phyloP scores from a whole-genome alignment of 92 coral and sea anemone genomes.

The Pocillopora grandis region DNA sequence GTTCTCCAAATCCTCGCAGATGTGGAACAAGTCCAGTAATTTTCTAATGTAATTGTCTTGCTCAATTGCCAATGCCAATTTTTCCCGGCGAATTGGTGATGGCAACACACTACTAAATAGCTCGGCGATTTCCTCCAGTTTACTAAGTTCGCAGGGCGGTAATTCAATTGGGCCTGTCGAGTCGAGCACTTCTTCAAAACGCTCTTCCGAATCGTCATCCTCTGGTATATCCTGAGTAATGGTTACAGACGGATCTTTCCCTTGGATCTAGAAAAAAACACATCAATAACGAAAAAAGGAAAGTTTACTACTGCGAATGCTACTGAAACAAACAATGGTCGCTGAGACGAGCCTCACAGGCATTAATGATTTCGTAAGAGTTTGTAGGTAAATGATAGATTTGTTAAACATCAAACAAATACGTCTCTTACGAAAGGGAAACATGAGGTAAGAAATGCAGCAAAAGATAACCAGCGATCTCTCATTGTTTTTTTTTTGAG shows the following conservation, averaged over 20 bases:
- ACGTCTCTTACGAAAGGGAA: not conserved
- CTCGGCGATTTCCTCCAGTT: slow-evolving; percentile 91
- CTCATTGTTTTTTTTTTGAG: too few relatives aligned
- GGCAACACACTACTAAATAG: slow-evolving; percentile 93
- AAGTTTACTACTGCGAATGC: not conserved
- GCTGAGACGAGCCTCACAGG: not conserved
- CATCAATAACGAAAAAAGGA: slow-evolving; percentile 34
- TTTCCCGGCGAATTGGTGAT: slow-evolving; percentile 90
- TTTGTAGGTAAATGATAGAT: slow-evolving; percentile 29
- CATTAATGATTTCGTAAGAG: slow-evolving; percentile 49
- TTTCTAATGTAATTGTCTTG: slow-evolving; percentile 94
- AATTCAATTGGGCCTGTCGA: slow-evolving; percentile 96
- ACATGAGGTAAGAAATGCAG: slow-evolving; percentile 1
- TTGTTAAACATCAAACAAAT: slow-evolving; percentile 37
- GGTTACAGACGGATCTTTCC: slow-evolving; percentile 97
- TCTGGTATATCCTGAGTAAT: slow-evolving; percentile 96
- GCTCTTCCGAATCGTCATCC: slow-evolving; percentile 93
- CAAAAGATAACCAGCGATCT: not conserved
- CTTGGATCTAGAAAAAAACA: slow-evolving; percentile 84
- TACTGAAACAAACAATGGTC: not conserved
- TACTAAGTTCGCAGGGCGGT: slow-evolving; percentile 95
- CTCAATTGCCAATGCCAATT: slow-evolving; percentile 91
- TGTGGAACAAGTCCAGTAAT: slow-evolving; percentile 91
- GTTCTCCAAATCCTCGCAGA: slow-evolving; percentile 99
- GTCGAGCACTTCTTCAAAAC: slow-evolving; percentile 97